Percentiles rank a stretch among this genome's conserved stretches.
Conservation (phyloP, 2,113 vertebrate genomes). For the Trematomus loennbergii region DNA sequence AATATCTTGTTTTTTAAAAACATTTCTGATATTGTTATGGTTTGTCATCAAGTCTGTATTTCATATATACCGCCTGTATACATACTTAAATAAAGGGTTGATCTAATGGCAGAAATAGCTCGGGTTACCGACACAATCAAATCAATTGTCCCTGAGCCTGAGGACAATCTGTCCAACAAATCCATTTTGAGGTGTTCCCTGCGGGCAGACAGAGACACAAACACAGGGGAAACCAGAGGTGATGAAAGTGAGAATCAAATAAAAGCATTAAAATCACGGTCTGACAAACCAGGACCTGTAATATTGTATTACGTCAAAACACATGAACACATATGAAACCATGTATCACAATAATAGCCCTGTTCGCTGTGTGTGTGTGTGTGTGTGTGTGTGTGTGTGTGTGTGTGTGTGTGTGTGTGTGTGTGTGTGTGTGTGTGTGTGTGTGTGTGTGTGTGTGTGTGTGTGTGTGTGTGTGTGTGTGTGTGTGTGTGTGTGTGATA, state of each 20-base stretch:
- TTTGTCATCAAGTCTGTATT: background rate
- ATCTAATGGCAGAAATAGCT: conserved; percentile 4
- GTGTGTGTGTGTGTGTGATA: too few species aligned
- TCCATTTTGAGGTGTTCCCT: conserved; percentile 40
- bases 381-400: background rate
- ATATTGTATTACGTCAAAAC: conserved; percentile 33
- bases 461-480: too few species aligned
- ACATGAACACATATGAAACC: conserved; percentile 51
- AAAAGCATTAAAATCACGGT: conserved; percentile 32
- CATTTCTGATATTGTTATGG: background rate
- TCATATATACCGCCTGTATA: background rate
- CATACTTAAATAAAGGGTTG: background rate
- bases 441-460: too few species aligned
- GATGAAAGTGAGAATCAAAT: conserved; percentile 31
- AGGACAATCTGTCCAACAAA: conserved; percentile 34
- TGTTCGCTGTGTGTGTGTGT: background rate
- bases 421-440: background rate
- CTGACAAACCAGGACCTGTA: conserved; percentile 34
- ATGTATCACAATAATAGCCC: conserved; percentile 48
- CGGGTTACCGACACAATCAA: conserved; percentile 28
- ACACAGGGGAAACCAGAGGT: conserved; percentile 17
- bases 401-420: background rate
- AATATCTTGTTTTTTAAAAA: background rate
- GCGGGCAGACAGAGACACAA: conserved; percentile 33
- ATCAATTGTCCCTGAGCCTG: conserved; percentile 58